phyloP scores from a whole-genome alignment of 2,797 vertebrate genomes.

The Coregonus ussuriensis region DNA sequence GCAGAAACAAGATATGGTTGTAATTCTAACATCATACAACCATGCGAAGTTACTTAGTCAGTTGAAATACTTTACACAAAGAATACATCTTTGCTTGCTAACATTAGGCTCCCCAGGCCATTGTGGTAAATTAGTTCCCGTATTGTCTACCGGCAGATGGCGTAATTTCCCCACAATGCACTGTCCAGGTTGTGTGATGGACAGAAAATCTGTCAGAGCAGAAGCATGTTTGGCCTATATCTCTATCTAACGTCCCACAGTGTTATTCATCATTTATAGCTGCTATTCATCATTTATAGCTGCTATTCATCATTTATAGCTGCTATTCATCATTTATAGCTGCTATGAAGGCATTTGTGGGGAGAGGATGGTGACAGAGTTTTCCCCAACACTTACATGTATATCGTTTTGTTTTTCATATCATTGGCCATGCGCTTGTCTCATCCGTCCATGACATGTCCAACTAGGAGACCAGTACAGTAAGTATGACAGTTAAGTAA shows the following conservation, averaged over 20 bases:
- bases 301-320: no score
- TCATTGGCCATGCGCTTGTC: slow-evolving; percentile 9
- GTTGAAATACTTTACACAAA: no score
- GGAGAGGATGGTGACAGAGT: background rate
- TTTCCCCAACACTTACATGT: background rate
- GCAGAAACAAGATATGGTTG: no score
- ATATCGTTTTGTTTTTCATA: slow-evolving; percentile 24
- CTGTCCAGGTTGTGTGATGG: no score
- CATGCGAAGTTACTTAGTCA: no score
- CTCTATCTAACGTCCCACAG: no score
- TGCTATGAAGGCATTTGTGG: background rate
- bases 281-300: no score
- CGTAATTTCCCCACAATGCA: background rate
- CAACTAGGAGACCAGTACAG: slow-evolving; percentile 10
- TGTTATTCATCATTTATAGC: no score
- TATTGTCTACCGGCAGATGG: background rate
- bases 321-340: no score
- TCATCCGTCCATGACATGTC: background rate
- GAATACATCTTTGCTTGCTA: background rate
- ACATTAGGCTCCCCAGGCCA: background rate
- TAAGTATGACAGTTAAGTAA: slow-evolving; percentile 6
- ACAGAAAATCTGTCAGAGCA: background rate
- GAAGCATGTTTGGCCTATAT: background rate
- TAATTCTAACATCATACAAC: no score
- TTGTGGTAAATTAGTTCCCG: background rate